A percentile compares a stretch with the other conserved stretches of the same genome.
These are phyloP conservation scores for Habrosyne pyritoides DNA, from an alignment of 2,888 invertebrate genomes.

Conservation along the genomic window DNA sequence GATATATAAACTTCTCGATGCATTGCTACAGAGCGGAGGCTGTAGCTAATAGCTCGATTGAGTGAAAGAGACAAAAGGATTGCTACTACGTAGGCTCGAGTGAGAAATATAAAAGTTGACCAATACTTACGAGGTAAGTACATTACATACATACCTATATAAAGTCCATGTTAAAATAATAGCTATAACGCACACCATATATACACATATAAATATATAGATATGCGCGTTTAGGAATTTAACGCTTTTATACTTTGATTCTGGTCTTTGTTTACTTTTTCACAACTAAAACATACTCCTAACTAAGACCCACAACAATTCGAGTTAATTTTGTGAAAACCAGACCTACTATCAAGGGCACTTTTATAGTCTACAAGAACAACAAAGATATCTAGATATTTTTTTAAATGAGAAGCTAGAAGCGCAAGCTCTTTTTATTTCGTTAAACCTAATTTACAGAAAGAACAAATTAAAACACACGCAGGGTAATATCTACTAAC, in stretches of 20 bases:
- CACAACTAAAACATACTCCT: not conserved
- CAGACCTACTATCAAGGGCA: too few relatives aligned
- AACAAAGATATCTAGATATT: too few relatives aligned
- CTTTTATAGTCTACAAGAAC: too few relatives aligned
- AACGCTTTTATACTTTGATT: constrained; percentile 33
- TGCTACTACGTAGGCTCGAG: constrained; percentile 36
- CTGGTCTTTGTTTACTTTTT: constrained; percentile 26
- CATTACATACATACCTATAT: not conserved
- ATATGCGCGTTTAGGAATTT: constrained; percentile 45
- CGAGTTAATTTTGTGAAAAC: too few relatives aligned
- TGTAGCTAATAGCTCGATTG: constrained; percentile 39
- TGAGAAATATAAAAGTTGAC: constrained; percentile 46
- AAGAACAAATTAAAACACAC: too few relatives aligned
- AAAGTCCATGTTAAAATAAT: too few relatives aligned
- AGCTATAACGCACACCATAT: too few relatives aligned
- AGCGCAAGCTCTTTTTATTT: too few relatives aligned
- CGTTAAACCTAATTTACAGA: too few relatives aligned
- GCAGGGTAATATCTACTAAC: too few relatives aligned
- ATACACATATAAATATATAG: too few relatives aligned
- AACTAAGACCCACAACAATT: not conserved
- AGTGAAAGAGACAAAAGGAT: constrained; percentile 51
- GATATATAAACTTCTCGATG: constrained; percentile 52
- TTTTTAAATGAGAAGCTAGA: too few relatives aligned
- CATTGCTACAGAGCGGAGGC: constrained; percentile 56
- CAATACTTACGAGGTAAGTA: constrained; percentile 27